Conservation (phyloP, 2,797 vertebrate species). For the Avahi laniger region DNA sequence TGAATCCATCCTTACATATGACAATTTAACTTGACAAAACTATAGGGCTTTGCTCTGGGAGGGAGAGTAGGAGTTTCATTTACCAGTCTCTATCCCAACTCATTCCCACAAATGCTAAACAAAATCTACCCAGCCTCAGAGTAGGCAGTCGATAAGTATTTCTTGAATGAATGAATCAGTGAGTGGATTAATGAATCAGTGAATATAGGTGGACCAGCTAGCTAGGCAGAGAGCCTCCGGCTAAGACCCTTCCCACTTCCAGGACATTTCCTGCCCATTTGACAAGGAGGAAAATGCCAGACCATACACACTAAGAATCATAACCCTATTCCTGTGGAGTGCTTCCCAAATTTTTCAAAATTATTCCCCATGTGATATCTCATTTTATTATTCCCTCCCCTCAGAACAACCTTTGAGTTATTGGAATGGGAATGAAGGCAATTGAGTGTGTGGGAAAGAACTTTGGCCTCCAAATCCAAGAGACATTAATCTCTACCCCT, state of each 20-base stretch:
- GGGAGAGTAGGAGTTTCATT: not conserved
- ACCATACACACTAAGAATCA: too few species aligned
- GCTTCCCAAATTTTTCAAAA: not conserved
- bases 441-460: not conserved
- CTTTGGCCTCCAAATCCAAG: not conserved
- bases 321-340: not conserved
- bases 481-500: not conserved
- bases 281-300: not conserved
- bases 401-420: not conserved
- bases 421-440: not conserved
- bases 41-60: not conserved
- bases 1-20: not conserved
- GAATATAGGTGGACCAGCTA: too few species aligned
- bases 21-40: not conserved
- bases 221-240: not conserved
- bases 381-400: not conserved
- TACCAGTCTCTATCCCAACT: not conserved
- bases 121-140: not conserved
- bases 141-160: not conserved
- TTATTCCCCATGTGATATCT: not conserved
- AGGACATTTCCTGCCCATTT: not conserved
- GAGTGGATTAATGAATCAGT: not conserved
- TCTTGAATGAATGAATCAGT: not conserved
- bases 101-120: not conserved
- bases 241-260: not conserved